Evolutionary conservation across 2,888 invertebrate genomes (phyloP).

Genomic region (Venusia cambrica): DNA sequence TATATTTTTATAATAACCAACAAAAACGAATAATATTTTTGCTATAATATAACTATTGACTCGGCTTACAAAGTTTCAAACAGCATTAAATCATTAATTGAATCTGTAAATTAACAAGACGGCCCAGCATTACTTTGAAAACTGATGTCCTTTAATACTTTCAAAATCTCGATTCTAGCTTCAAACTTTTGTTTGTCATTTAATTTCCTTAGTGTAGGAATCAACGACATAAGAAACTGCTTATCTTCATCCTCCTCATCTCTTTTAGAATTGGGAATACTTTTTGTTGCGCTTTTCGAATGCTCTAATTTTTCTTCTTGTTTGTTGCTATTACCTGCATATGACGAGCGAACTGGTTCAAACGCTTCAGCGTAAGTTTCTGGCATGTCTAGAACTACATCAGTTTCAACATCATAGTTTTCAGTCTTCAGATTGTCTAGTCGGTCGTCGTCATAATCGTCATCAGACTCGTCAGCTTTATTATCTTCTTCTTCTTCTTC

Average conservation of each 20-base stretch:
- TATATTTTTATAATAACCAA: too few species aligned
- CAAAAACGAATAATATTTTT: too few species aligned
- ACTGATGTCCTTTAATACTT: slow-evolving; percentile 44
- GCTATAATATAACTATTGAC: too few species aligned
- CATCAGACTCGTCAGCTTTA: slow-evolving; percentile 17
- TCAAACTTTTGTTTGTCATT: slow-evolving; percentile 50
- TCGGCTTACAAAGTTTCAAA: too few species aligned
- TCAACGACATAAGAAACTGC: slow-evolving; percentile 53
- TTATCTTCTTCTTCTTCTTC: slow-evolving; percentile 20
- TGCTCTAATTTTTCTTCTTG: slow-evolving; percentile 42
- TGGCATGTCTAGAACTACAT: slow-evolving; percentile 8
- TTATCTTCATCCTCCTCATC: slow-evolving; percentile 53
- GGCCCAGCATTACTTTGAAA: slow-evolving; percentile 33
- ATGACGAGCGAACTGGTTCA: slow-evolving; percentile 6
- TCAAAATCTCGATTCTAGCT: slow-evolving; percentile 54
- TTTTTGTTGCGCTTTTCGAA: slow-evolving; percentile 29
- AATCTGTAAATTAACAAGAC: slow-evolving; percentile 18
- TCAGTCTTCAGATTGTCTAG: slow-evolving; percentile 16
- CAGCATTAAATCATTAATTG: too few species aligned
- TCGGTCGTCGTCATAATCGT: slow-evolving; percentile 18
- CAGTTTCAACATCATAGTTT: slow-evolving; percentile 11
- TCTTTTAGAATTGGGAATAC: slow-evolving; percentile 41
- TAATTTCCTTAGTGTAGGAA: slow-evolving; percentile 51
- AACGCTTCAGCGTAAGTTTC: slow-evolving; percentile 12
- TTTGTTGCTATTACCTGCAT: background rate